These are phyloP conservation scores for Turritopsis dohrnii DNA, from an alignment of 30 jellyfish, hydroid and myxozoan genomes.

Conservation along the genomic window DNA sequence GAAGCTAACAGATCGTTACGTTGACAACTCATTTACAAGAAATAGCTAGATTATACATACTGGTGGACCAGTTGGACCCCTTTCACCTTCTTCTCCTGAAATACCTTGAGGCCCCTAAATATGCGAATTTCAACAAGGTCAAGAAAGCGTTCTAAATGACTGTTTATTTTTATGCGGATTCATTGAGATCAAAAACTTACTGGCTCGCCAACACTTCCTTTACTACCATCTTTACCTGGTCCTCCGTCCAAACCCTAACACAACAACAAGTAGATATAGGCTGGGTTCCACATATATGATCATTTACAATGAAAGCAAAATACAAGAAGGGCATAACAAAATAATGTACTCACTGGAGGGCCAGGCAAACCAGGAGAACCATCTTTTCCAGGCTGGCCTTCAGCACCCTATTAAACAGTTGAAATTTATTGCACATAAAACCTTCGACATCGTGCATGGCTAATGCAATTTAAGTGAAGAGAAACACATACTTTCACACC, in stretches of 20 bases:
- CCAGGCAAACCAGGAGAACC: conserved; percentile 21
- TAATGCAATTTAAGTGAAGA: too few species aligned
- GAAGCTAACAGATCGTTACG: background rate
- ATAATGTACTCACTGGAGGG: background rate
- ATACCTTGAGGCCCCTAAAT: conserved; percentile 10
- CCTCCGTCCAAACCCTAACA: conserved; percentile 1
- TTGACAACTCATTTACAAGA: background rate
- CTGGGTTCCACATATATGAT: too few species aligned
- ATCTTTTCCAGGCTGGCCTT: conserved; percentile 3
- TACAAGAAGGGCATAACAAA: too few species aligned
- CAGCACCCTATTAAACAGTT: background rate
- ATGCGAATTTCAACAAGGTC: background rate
- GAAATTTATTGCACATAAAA: too few species aligned
- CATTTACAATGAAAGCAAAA: too few species aligned
- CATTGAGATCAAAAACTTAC: too few species aligned
- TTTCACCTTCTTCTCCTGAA: conserved; percentile 11
- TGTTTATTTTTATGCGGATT: too few species aligned
- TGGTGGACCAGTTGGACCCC: conserved; percentile 17
- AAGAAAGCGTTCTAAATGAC: too few species aligned
- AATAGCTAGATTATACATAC: background rate
- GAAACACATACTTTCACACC: background rate
- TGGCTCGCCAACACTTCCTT: conserved; percentile 3
- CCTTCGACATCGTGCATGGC: too few species aligned
- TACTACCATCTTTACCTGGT: conserved; percentile 5
- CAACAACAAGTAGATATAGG: background rate